Percentiles rank a stretch among this genome's conserved stretches.
Conservation (phyloP, 2,888 invertebrate genomes). For the Archips crataeganus region DNA sequence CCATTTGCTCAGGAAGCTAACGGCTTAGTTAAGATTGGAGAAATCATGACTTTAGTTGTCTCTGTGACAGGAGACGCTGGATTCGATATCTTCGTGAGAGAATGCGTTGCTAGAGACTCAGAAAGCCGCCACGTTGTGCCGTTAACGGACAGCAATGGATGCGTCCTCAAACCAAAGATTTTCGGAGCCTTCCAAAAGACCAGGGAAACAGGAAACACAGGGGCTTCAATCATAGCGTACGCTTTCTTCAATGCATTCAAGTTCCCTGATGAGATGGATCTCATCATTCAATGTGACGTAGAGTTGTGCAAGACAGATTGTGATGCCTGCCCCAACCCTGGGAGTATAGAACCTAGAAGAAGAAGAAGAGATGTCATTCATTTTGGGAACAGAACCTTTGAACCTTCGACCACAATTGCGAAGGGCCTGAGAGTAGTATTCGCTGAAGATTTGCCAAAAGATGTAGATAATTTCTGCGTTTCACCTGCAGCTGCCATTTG, state of each 20-base stretch:
- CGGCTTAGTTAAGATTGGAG: conserved; percentile 93
- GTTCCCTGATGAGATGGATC: conserved; percentile 94
- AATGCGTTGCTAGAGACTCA: conserved; percentile 91
- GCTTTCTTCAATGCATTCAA: conserved; percentile 93
- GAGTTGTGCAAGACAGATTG: conserved; percentile 93
- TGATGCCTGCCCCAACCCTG: conserved; percentile 89
- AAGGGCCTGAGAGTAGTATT: conserved; percentile 89
- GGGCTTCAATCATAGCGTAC: conserved; percentile 91
- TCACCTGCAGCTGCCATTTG: conserved; percentile 87
- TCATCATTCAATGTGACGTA: conserved; percentile 93
- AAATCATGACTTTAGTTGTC: conserved; percentile 92
- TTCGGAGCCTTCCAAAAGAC: conserved; percentile 94
- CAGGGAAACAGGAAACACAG: conserved; percentile 89
- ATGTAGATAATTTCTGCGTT: conserved; percentile 84
- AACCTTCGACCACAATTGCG: conserved; percentile 87
- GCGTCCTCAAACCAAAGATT: conserved; percentile 91
- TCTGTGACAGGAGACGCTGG: conserved; percentile 92
- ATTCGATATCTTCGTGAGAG: conserved; percentile 91
- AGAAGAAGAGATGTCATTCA: conserved; percentile 77
- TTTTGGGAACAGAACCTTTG: conserved; percentile 78
- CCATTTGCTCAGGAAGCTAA: conserved; percentile 91
- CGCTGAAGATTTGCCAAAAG: conserved; percentile 87
- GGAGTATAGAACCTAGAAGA: conserved; percentile 84
- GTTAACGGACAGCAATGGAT: conserved; percentile 91
- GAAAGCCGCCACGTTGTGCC: conserved; percentile 88